These are phyloP conservation scores for Ochotona princeps DNA, from an alignment of 2,113 vertebrate genomes.

Conservation along the genomic window DNA sequence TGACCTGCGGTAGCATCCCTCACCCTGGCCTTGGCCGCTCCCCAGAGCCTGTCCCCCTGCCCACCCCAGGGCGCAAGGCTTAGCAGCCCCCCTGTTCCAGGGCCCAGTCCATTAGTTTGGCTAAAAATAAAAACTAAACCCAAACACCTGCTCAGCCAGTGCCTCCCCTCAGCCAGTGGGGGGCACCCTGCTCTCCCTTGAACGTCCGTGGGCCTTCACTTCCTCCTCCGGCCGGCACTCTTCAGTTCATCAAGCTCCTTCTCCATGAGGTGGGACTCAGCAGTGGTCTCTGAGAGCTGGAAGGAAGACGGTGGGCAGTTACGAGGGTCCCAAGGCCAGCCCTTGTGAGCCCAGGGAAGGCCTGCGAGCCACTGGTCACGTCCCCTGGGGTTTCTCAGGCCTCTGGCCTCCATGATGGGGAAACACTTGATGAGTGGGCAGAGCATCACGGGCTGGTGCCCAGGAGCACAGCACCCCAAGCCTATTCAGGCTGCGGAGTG, in stretches of 20 bases:
- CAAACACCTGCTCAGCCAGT: neutral
- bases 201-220: constrained; percentile 81
- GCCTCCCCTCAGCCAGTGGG: rapidly evolving
- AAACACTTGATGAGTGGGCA: neutral
- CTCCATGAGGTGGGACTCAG: constrained; percentile 93
- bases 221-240: constrained; percentile 88
- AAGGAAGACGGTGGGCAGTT: neutral
- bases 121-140: neutral
- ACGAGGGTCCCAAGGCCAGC: neutral
- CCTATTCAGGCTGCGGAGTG: too few relatives aligned
- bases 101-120: neutral
- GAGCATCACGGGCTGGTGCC: neutral
- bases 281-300: constrained; percentile 94
- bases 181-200: rapidly evolving
- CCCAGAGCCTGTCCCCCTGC: neutral
- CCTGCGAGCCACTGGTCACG: too few relatives aligned
- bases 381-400: neutral
- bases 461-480: neutral
- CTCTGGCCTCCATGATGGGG: rapidly evolving
- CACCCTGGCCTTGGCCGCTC: neutral
- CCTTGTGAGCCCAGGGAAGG: rapidly evolving
- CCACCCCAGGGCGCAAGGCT: neutral
- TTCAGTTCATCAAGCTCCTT: constrained; percentile 95
- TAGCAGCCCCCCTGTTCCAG: neutral
- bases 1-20: too few relatives aligned